Base-by-base conservation (phyloP, 1,140 invertebrate genomes). In the Monomorium pharaonis region DNA sequence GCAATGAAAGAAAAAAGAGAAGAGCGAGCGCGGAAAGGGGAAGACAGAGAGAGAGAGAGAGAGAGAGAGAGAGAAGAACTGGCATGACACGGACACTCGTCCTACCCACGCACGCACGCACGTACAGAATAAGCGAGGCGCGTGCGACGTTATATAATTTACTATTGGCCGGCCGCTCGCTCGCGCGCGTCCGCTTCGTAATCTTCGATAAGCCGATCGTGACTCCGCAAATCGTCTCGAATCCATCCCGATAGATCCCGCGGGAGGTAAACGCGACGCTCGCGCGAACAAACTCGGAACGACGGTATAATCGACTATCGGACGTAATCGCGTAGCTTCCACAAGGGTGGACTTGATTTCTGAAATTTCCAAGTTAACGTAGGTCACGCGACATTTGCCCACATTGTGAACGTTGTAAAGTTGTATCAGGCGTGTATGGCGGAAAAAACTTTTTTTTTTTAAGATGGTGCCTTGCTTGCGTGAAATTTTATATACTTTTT, bases 81-180 rank as follows among this genome's bases (percentile, higher is more conserved):
- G 51, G 7, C 77, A 54, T 65, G 65, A 70, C 78, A 72, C 37
- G 78, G 24, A 60, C 27, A 33, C 78, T 60, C 33, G 37, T 74
- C 63, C 37, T 60, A 83, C 67, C 37, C 78, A 47, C 51, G 78
- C 51, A 72, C 67, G 51, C 78, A 47, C 51, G 78, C 51, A 72
- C 27, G 65, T 56, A 58, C 47, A 24, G 37, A 81, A 70, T 58
- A 60, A 83, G 27, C 42, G 30, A 37, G 60, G n/a, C 42, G 10
- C 37, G 30, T 14, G 30, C 21, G 14, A 27, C 51, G 54, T 83
- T 72, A 60, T 58, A 60, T 58, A 83, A 83, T 83, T 83, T 74
- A 54, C 37, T 70, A 74, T 83, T 83, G 69, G 49, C 49, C 24
- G 65, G 33, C 70, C 30, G 27, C 14, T 37, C 24, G 65, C 49